These are phyloP conservation scores for Elysia crispata DNA, from an alignment of 2,888 invertebrate species.

Conservation along the genomic window DNA sequence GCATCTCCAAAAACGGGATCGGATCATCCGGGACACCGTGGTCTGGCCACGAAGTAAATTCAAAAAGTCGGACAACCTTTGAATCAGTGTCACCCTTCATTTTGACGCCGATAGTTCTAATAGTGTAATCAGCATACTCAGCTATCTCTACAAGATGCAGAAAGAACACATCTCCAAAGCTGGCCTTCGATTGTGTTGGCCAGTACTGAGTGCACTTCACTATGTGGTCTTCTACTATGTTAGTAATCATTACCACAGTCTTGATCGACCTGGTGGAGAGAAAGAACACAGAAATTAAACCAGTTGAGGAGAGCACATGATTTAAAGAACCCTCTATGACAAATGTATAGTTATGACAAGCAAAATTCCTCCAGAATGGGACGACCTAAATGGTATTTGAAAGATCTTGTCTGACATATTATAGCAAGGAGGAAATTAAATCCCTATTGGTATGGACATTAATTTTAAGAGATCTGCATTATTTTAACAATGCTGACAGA, in stretches of 20 bases:
- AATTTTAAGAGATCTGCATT: no score
- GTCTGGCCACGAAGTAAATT: slow-evolving; percentile 75
- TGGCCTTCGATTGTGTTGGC: slow-evolving; percentile 79
- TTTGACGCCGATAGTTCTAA: slow-evolving; percentile 65
- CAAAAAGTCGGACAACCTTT: slow-evolving; percentile 65
- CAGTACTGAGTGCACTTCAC: slow-evolving; percentile 95
- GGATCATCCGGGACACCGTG: slow-evolving; percentile 73
- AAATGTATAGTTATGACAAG: no score
- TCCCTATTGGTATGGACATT: no score
- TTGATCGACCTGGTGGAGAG: slow-evolving; percentile 60
- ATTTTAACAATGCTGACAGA: no score
- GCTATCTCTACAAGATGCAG: slow-evolving; percentile 92
- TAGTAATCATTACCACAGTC: slow-evolving; percentile 79
- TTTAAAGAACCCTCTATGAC: no score
- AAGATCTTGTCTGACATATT: no score
- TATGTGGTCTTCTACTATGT: slow-evolving; percentile 78
- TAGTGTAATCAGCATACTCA: slow-evolving; percentile 93
- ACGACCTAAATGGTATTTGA: no score
- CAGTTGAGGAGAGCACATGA: no score
- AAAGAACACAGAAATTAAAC: not conserved
- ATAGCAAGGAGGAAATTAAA: no score
- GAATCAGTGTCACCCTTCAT: slow-evolving; percentile 50
- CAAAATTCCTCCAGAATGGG: no score
- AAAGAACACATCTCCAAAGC: slow-evolving; percentile 88
- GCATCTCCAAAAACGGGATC: slow-evolving; percentile 73